Percentiles rank a stretch among this genome's conserved stretches.
Conservation (phyloP, 2,797 vertebrate species). For the Sparus aurata region DNA sequence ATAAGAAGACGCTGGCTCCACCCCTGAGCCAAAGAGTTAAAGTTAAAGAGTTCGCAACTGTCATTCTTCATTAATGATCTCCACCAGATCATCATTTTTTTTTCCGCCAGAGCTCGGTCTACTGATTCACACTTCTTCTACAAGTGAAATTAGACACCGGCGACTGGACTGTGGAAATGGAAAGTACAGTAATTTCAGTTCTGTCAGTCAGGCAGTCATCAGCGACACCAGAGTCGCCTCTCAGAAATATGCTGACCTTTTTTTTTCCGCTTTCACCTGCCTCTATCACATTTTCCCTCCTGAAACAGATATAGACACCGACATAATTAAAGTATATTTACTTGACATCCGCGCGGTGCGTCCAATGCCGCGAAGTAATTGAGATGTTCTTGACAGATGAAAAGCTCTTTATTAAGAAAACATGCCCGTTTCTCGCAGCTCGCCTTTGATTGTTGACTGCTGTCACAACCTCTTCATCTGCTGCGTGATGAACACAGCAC, state of each 20-base stretch:
- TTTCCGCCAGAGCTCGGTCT: neutral
- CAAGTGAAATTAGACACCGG: neutral
- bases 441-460: constrained; percentile 15
- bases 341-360: neutral
- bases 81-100: neutral
- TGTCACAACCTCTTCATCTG: constrained; percentile 31
- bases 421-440: neutral
- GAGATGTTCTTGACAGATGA: constrained; percentile 2
- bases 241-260: constrained; percentile 3
- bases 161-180: neutral
- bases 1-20: too few relatives aligned
- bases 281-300: neutral
- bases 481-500: constrained; percentile 4
- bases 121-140: neutral
- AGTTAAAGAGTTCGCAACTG: neutral
- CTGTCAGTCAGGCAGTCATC: neutral
- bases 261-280: neutral
- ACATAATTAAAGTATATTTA: neutral
- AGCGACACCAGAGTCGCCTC: neutral
- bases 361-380: neutral
- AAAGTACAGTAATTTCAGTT: neutral
- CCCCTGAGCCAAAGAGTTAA: too few relatives aligned
- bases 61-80: too few relatives aligned
- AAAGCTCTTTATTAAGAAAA: constrained; percentile 26
- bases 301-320: neutral